Conservation (phyloP, 2,797 vertebrate genomes). For the Trichosurus vulpecula region DNA sequence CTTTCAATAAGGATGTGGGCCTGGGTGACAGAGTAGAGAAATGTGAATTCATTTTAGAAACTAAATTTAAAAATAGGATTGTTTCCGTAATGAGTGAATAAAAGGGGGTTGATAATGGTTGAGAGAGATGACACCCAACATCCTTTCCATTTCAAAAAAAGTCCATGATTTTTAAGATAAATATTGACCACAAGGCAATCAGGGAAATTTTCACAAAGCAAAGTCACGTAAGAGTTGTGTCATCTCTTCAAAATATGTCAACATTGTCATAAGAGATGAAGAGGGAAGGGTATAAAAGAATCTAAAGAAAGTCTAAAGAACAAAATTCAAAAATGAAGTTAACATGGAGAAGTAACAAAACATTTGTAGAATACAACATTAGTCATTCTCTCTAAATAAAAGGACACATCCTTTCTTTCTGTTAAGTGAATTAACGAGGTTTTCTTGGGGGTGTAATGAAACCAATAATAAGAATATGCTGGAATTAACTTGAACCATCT, state of each 20-base stretch:
- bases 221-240: background rate
- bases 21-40: constrained; percentile 76
- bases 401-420: background rate
- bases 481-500: background rate
- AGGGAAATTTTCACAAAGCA: constrained; percentile 27
- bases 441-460: background rate
- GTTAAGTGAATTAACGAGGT: background rate
- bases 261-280: background rate
- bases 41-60: constrained; percentile 82
- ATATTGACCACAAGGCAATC: constrained; percentile 28
- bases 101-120: background rate
- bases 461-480: background rate
- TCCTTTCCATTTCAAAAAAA: constrained; percentile 53
- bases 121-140: constrained; percentile 8
- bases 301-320: background rate
- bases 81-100: constrained; percentile 69
- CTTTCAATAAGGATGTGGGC: constrained; percentile 83
- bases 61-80: constrained; percentile 81
- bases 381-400: background rate
- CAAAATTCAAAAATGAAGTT: background rate
- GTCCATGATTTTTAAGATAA: constrained; percentile 56
- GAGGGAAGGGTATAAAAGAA: background rate
- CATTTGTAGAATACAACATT: background rate
- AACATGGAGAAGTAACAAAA: background rate
- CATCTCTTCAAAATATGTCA: constrained; percentile 8